Evolutionary conservation across 2,888 invertebrate genomes (phyloP), one percentile per base, ranked within the genome.

Genomic region (Galerucella nymphaeae): DNA sequence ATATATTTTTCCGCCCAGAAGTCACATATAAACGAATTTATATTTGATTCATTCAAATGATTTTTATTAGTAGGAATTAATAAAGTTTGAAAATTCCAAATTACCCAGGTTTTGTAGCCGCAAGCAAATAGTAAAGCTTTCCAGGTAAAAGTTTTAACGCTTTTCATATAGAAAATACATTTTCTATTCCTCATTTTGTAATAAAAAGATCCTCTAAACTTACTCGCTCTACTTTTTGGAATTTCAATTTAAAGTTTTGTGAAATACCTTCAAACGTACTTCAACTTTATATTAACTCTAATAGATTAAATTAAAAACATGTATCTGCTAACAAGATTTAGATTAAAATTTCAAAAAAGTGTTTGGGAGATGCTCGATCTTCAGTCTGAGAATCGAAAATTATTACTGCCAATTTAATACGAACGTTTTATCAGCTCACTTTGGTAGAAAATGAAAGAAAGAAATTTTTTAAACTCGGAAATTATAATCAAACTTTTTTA

Each of bases 231-330:
- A 45, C 16, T 13, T 53, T 16, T 41, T 13, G 58, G 66, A 58
- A 66, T 66, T 66, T n/a, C 45, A 66, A 66, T 66, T 66, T 66
- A 66, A 66, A 66, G 20, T 66, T 66, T 58, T 20, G 20, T 14
- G 16, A 66, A 66, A 45, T 66, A 66, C 66, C 45, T 66, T 14
- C 20, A 45, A 57, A 66, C 58, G 58, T 38, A 58, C 45, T 45
- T 58, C 45, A 58, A 45, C 42, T 57, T 58, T 57, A n/a, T 66
- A 57, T 58, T 66, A 45, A 57, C 42, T 66, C 42, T 57, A 64
- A 65, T 30, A 53, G 65, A 65, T 65, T 65, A 58, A 58, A 55
- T 66, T 66, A 66, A 41, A 58, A 58, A 58, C 66, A 66, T 42
- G 20, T 66, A 66, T 66, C 42, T 66, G 30, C 23, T n/a, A 38